These are phyloP conservation scores for Eonycteris spelaea DNA, from an alignment of 2,113 vertebrate genomes.

Conservation along the genomic window DNA sequence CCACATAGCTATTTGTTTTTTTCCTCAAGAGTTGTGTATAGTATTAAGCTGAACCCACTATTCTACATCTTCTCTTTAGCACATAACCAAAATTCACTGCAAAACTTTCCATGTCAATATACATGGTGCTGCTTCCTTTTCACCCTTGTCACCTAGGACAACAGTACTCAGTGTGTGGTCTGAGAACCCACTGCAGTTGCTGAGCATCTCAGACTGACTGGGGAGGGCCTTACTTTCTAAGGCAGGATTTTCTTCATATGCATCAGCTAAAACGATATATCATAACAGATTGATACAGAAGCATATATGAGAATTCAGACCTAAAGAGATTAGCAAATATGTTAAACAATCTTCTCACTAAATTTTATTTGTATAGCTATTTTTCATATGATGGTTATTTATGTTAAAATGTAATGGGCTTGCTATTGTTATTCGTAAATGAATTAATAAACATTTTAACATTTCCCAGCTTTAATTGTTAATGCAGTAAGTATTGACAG, in stretches of 20 bases:
- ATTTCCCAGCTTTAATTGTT: not conserved
- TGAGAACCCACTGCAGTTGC: not conserved
- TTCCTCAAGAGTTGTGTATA: not conserved
- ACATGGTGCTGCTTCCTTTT: no score
- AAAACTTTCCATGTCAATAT: not conserved
- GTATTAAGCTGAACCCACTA: no score
- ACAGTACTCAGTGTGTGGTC: not conserved
- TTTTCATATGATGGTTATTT: not conserved
- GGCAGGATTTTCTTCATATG: not conserved
- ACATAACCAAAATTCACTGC: not conserved
- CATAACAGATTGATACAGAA: not conserved
- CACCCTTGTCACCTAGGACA: not conserved
- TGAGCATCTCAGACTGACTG: not conserved
- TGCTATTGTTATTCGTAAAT: not conserved
- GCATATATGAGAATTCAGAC: not conserved
- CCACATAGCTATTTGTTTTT: not conserved
- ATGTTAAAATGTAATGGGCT: not conserved
- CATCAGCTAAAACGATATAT: not conserved
- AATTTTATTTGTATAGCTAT: not conserved
- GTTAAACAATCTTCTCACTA: not conserved
- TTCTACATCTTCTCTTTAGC: not conserved
- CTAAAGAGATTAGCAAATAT: not conserved
- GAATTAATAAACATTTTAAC: not conserved
- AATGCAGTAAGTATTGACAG: not conserved
- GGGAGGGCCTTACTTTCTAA: not conserved